These are phyloP conservation scores for Paramormyrops hopkinsi DNA, from an alignment of 2,797 vertebrate genomes.

Conservation along the genomic window DNA sequence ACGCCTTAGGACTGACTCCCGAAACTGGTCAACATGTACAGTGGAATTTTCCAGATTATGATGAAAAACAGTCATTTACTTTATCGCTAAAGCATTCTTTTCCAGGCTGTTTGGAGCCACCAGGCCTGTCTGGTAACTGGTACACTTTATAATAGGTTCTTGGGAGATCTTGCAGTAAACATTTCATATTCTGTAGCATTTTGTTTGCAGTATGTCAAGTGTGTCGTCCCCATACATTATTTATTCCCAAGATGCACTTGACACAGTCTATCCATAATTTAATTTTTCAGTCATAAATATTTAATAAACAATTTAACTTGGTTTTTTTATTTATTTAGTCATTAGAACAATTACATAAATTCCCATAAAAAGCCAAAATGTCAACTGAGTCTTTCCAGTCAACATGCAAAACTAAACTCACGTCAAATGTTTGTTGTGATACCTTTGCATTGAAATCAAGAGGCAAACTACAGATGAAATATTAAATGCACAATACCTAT, in stretches of 20 bases:
- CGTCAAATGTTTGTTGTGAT: neutral
- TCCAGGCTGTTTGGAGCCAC: neutral
- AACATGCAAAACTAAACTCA: neutral
- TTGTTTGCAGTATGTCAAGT: neutral
- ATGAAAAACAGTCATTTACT: constrained; percentile 5
- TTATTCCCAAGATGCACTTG: neutral
- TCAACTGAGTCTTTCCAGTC: neutral
- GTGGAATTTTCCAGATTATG: neutral
- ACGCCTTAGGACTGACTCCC: neutral
- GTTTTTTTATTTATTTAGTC: neutral
- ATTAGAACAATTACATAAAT: constrained; percentile 12
- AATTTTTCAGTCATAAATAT: neutral
- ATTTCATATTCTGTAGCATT: neutral
- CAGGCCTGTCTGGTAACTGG: neutral
- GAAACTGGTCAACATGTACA: neutral
- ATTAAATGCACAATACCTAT: neutral
- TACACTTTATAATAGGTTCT: neutral
- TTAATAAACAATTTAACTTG: neutral
- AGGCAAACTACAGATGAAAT: neutral
- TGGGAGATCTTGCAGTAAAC: neutral
- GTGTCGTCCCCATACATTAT: neutral
- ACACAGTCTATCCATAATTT: neutral
- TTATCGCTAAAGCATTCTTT: neutral
- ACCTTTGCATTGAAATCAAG: neutral
- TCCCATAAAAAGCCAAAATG: neutral